Percentiles rank a stretch among this genome's conserved stretches.
Evolutionary conservation across 2,797 vertebrate species (phyloP).

Genomic region (Gymnoscopelus microlampas): DNA sequence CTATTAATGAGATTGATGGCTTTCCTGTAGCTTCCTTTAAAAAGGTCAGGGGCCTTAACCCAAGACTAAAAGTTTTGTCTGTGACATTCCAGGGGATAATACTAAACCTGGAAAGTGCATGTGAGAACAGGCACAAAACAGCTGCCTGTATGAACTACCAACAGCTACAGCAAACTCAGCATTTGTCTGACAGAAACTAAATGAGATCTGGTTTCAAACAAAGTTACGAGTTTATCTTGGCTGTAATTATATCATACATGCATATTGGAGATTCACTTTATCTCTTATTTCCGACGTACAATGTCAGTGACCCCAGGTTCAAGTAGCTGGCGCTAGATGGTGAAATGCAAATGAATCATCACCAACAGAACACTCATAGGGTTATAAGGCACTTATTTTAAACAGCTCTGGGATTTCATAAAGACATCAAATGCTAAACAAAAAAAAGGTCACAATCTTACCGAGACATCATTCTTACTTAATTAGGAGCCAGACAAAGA

Average conservation of each 20-base stretch:
- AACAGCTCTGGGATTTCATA: conserved; percentile 26
- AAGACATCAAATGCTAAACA: conserved; percentile 6
- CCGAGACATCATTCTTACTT: conserved; percentile 31
- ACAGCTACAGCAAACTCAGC: background rate
- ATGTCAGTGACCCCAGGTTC: no score
- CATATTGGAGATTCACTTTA: no score
- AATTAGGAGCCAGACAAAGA: conserved; percentile 24
- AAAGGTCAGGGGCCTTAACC: no score
- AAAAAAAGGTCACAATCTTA: conserved; percentile 37
- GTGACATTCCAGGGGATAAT: no score
- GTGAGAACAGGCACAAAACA: conserved; percentile 1
- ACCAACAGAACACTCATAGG: conserved; percentile 19
- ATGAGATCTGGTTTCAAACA: background rate
- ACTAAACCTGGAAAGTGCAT: background rate
- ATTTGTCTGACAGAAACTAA: background rate
- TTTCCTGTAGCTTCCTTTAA: no score
- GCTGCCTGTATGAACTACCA: background rate
- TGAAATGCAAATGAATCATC: conserved; percentile 6
- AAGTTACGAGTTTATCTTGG: no score
- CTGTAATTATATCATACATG: no score
- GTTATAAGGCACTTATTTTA: conserved; percentile 6
- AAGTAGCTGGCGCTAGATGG: background rate
- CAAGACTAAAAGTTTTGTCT: no score
- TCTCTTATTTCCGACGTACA: no score
- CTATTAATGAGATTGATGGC: no score